These are phyloP conservation scores for Heliconius aoede DNA, from an alignment of 2,888 invertebrate species.

Conservation along the genomic window DNA sequence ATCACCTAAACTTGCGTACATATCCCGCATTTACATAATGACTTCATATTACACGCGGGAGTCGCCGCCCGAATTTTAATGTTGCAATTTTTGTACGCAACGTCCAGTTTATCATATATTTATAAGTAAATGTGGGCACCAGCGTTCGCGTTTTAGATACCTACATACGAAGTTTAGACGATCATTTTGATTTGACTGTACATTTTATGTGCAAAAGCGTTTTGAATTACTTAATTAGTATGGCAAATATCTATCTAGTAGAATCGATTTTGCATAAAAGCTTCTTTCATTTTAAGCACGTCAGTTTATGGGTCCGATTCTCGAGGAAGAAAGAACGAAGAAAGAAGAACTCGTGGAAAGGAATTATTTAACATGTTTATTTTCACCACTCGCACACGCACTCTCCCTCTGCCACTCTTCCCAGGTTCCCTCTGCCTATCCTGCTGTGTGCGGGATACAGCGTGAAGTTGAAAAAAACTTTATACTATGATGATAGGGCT, in stretches of 20 bases:
- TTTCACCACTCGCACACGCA: no score
- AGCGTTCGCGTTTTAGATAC: conserved; percentile 7
- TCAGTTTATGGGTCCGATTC: no score
- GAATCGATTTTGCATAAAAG: no score
- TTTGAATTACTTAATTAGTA: neutral
- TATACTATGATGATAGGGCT: no score
- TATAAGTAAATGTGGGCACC: conserved; percentile 12
- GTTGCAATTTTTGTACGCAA: conserved; percentile 54
- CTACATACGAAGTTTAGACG: neutral
- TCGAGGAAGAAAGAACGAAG: no score
- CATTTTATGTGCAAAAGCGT: neutral
- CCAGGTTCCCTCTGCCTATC: neutral
- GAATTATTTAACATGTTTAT: no score
- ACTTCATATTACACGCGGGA: conserved; percentile 77
- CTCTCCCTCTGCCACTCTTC: no score
- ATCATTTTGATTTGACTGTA: conserved; percentile 15
- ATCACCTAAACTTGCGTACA: conserved; percentile 76
- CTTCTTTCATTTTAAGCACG: no score
- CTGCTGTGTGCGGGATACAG: neutral
- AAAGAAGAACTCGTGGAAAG: no score
- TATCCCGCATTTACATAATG: conserved; percentile 78
- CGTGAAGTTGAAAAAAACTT: neutral
- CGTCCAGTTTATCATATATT: conserved; percentile 34
- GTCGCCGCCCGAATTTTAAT: conserved; percentile 76
- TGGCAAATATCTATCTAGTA: no score